Conservation (phyloP, 2,113 vertebrate genomes). For the Erpornis zantholeuca region DNA sequence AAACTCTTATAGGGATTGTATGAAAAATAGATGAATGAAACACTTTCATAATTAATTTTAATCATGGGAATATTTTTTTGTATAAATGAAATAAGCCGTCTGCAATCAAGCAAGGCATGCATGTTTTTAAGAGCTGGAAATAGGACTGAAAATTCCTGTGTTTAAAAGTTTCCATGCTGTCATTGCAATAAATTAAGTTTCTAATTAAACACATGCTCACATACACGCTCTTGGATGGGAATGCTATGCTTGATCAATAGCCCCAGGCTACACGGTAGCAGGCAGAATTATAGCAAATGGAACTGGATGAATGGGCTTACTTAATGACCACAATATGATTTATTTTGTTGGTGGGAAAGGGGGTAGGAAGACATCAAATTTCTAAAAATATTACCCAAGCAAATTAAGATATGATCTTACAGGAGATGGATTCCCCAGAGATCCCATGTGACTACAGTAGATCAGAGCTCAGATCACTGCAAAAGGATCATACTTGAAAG, state of each 20-base stretch:
- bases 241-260: constrained; percentile 57
- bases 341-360: constrained; percentile 29
- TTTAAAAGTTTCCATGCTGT: constrained; percentile 50
- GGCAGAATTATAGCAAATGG: constrained; percentile 57
- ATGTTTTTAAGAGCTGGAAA: neutral
- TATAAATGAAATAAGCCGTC: neutral
- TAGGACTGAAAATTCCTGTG: neutral
- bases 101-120: neutral
- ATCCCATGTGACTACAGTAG: neutral
- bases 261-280: constrained; percentile 22
- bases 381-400: neutral
- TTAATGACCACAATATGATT: constrained; percentile 64
- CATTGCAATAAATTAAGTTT: constrained; percentile 52
- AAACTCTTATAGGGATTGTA: neutral
- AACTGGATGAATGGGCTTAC: constrained; percentile 52
- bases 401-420: constrained; percentile 49
- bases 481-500: neutral
- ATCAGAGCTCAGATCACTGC: neutral
- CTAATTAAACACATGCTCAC: constrained; percentile 59
- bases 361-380: constrained; percentile 37
- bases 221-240: constrained; percentile 21
- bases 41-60: neutral
- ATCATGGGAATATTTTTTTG: neutral
- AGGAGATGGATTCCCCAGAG: neutral
- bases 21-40: neutral